Conservation (phyloP, 2,888 invertebrate species). For the Agrochola circellaris region DNA sequence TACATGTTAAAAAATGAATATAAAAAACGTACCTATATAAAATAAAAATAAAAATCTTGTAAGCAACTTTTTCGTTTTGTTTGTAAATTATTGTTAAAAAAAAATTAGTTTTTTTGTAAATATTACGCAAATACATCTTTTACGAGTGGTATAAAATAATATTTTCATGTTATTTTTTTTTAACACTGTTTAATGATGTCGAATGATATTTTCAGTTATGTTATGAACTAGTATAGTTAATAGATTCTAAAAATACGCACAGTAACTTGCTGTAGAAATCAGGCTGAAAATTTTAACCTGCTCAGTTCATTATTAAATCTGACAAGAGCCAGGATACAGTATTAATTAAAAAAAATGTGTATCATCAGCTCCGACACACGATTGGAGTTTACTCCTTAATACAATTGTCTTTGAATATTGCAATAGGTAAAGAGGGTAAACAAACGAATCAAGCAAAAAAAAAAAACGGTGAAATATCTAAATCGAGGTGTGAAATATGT, state of each 20-base stretch:
- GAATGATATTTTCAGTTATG: constrained; percentile 1
- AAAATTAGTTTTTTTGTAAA: constrained; percentile 49
- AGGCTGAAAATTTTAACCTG: constrained; percentile 1
- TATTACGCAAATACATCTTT: constrained; percentile 17
- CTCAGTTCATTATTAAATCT: not conserved
- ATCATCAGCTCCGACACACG: too few species aligned
- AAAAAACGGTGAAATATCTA: too few species aligned
- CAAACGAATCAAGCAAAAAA: too few species aligned
- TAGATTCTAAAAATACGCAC: constrained; percentile 45
- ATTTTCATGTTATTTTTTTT: constrained; percentile 7
- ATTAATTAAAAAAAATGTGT: not conserved
- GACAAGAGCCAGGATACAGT: not conserved
- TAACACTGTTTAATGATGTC: constrained; percentile 4
- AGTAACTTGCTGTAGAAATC: constrained; percentile 31
- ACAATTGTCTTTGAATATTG: too few species aligned
- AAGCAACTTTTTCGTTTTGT: constrained; percentile 18
- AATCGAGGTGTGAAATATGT: too few species aligned
- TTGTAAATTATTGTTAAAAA: constrained; percentile 55
- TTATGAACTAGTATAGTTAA: constrained; percentile 25
- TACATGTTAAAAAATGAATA: constrained; percentile 28
- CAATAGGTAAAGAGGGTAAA: too few species aligned
- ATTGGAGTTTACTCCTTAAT: too few species aligned
- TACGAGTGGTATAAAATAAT: not conserved
- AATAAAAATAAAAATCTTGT: constrained; percentile 9
- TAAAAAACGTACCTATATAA: constrained; percentile 17